Evolutionary conservation across 2,797 vertebrate species (phyloP).

Genomic region (Fundulus diaphanus): DNA sequence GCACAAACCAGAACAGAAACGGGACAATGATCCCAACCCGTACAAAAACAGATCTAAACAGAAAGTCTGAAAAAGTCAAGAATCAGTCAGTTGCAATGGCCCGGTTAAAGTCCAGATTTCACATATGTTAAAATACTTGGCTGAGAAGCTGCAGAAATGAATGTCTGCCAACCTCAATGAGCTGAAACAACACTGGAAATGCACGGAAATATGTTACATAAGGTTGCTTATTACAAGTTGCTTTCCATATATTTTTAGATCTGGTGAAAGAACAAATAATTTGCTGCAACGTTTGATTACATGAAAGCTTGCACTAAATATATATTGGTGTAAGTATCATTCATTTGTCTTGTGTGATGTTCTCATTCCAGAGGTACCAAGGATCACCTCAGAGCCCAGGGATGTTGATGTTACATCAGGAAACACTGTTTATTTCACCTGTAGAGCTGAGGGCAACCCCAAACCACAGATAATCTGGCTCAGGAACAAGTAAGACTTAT

Average conservation of each 20-base stretch:
- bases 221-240: no score
- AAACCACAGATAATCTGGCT: constrained; percentile 99
- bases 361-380: constrained; percentile 88
- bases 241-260: no score
- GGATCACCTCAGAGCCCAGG: constrained; percentile 98
- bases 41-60: neutral
- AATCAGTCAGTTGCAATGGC: neutral
- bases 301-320: neutral
- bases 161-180: neutral
- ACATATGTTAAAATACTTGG: neutral
- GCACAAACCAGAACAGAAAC: neutral
- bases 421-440: constrained; percentile 99
- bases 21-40: neutral
- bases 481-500: constrained; percentile 92
- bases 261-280: no score
- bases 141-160: no score
- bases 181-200: neutral
- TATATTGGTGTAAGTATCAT: neutral
- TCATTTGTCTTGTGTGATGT: neutral
- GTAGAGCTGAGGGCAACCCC: constrained; percentile 97
- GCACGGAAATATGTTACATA: no score
- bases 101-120: neutral
- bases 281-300: neutral
- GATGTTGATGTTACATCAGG: constrained; percentile 96
- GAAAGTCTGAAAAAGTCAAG: no score